phyloP scores from a whole-genome alignment of 2,888 invertebrate genomes.

The Ornithoptera alexandrae region DNA sequence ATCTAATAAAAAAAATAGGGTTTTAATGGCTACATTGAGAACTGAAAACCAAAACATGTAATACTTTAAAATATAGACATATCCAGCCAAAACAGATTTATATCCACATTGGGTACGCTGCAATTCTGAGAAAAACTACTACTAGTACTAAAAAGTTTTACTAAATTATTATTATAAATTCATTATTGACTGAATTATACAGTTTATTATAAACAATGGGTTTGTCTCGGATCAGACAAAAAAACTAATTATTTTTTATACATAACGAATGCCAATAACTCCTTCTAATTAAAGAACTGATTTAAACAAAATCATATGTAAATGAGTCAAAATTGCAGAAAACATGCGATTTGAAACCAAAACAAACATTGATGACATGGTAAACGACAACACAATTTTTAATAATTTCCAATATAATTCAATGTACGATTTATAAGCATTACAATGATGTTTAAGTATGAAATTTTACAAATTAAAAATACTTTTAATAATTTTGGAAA shows the following conservation, averaged over 20 bases:
- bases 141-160: too few relatives aligned
- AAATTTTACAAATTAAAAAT: neutral
- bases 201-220: too few relatives aligned
- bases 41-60: too few relatives aligned
- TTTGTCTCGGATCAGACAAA: neutral
- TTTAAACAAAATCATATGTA: neutral
- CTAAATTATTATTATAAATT: too few relatives aligned
- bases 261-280: neutral
- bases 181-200: too few relatives aligned
- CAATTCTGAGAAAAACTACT: too few relatives aligned
- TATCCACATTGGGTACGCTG: too few relatives aligned
- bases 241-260: neutral
- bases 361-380: slow-evolving; percentile 78
- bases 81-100: too few relatives aligned
- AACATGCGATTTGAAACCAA: slow-evolving; percentile 54
- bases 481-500: slow-evolving; percentile 35
- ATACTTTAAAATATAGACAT: too few relatives aligned
- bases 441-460: neutral
- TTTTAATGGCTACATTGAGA: too few relatives aligned
- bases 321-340: slow-evolving; percentile 1
- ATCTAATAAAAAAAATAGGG: too few relatives aligned
- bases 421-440: neutral
- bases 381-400: slow-evolving; percentile 46
- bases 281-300: neutral
- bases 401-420: slow-evolving; percentile 18